Evolutionary conservation across 2,888 invertebrate genomes (phyloP), one percentile per base, ranked within the genome.

Genomic region (Agrochola lota): DNA sequence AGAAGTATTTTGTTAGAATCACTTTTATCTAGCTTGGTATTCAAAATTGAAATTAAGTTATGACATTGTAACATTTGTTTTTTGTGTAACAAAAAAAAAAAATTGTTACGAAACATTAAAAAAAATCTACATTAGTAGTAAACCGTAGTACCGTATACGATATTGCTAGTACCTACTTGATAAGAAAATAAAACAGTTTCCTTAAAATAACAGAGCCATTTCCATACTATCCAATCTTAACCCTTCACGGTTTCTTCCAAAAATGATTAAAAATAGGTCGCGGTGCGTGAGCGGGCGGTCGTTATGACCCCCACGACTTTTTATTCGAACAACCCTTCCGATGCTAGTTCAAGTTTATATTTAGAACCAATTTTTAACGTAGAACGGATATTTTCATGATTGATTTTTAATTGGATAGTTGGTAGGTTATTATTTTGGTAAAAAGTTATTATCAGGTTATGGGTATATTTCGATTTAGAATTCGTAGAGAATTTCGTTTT

Each of bases 221-320:
- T 94, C 95, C 94, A 93, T 64, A 89, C 67, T 82, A 73, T 0
- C 3, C 23, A 64, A 78, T 79, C 81, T 80, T 85, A 95, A 95
- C 96, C 96, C 95, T 95, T 94, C 90, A 90, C 83, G 64, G 87
- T 88, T 89, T 91, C 92, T 92, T 91, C 94, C 95, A 95, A 96
- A 96, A 96, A 96, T 96, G 94, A 95, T 96, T 96, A 96, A 96
- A 96, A 96, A 96, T 96, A 95, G 95, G 94, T 94, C 95, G 93
- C 92, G 92, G 94, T 94, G 95, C 95, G 96, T 95, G 96, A 92
- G 91, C 91, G 86, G 82, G 77, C 87, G 93, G 93, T 94, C 95
- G 93, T 95, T 95, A 95, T 88, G 87, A 89, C 91, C 93, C 92
- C 87, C 90, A 89, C 89, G 90, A 93, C 87, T 93, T 94, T 94